Base-by-base conservation (phyloP, 2,797 vertebrate genomes). In the Avahi laniger region DNA sequence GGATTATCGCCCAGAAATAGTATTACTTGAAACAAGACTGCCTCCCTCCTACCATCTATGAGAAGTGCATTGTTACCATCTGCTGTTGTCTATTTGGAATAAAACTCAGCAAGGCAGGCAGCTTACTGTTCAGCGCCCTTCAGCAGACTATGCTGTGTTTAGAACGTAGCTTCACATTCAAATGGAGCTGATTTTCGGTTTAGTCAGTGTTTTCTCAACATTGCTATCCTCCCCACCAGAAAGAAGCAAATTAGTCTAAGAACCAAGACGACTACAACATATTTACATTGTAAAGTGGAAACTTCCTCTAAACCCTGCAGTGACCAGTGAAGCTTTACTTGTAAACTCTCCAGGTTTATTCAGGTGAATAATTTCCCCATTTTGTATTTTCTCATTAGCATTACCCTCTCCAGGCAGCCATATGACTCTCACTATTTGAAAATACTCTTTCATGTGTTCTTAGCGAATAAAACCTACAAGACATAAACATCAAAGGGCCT, bases 11-110 rank as follows among this genome's bases (percentile, higher is more conserved):
- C 99, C 98, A 99, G 99, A 98, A 99, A 98, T 97, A 95, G 98
- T 97, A 98, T 99, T 99, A 97, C 99, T 99, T 99, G 99, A 99
- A 99, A 98, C 99, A 99, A 99, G 99, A 99, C 99, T 99, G 99
- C 99, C 99, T 99, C 99, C 99, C 99, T 98, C 98, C 99, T 99
- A 96, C 99, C 99, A 85, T 86, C 97, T 5, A 95, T 14, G 95
- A 96, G 97, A 98, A 99, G 98, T 98, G 98, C 99, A 98, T 73
- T 98, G 89, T 96, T 97, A 94, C 97, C 98, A 98, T 96, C 98
- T 76, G 82, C 97, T 96, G 92, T 86, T 94, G 97, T 95, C 97
- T 95, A 43, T 30, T 92, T 18, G 92, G 94, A 93, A 96, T 95
- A n/a, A 86, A 88, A 96, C 96, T 89, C 97, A 91, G 98, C 96